These are phyloP conservation scores for Gila robusta DNA, from an alignment of 2,797 vertebrate genomes.

Conservation along the genomic window DNA sequence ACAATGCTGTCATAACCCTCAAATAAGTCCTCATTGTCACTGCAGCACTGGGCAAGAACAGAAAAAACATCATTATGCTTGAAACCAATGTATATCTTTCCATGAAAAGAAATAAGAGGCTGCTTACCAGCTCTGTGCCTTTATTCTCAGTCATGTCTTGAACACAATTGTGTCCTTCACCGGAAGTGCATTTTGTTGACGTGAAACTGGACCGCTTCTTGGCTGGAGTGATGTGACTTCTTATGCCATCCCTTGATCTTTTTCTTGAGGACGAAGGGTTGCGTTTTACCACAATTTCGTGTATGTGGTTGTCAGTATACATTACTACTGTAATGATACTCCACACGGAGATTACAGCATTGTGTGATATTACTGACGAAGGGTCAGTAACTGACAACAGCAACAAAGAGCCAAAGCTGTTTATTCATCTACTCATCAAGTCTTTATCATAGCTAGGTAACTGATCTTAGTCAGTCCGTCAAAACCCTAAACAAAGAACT, in stretches of 20 bases:
- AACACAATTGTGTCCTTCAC: not conserved
- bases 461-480: not conserved
- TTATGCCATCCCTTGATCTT: conserved; percentile 66
- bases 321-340: conserved; percentile 51
- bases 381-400: not conserved
- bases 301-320: conserved; percentile 55
- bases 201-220: conserved; percentile 54
- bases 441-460: not conserved
- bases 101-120: not conserved
- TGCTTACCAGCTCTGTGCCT: conserved; percentile 44
- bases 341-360: not conserved
- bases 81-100: not conserved
- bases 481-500: not conserved
- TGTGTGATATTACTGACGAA: not conserved
- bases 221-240: conserved; percentile 67
- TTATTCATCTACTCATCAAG: not conserved
- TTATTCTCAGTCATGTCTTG: conserved; percentile 26
- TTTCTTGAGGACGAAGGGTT: conserved; percentile 68
- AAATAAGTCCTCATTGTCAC: conserved; percentile 89
- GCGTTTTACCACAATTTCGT: conserved; percentile 69
- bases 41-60: conserved; percentile 75
- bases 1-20: conserved; percentile 87
- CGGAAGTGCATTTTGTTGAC: conserved; percentile 35
- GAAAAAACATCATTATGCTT: not conserved
- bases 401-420: not conserved